Evolutionary conservation across 2,888 invertebrate species (phyloP), one percentile per base, ranked within the genome.

Genomic region (Saturnia pavonia): DNA sequence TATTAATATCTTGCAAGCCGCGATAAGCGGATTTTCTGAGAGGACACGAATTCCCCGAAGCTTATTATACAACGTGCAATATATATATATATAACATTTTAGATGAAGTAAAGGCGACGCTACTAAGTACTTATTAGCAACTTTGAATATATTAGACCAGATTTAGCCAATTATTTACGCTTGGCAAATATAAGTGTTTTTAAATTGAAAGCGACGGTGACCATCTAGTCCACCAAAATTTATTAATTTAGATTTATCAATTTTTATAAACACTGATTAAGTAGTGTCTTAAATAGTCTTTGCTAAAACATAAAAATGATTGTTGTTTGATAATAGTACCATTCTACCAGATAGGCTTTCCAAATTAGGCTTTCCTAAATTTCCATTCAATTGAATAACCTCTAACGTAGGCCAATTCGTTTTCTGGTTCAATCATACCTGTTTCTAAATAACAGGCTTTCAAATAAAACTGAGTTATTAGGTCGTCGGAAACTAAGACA

Each of bases 21-120:
- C 63, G 69, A 69, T 69, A 65, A 66, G 69, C 48, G 51, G 69
- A 65, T 69, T 66, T 51, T 66, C 65, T 34, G 19, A 48, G 11
- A 22, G 65, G 66, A 66, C 65, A 22, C 11, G 8, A 40, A 65
- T 48, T 65, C 48, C 16, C 65, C 4, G 27, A 3, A 40, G 51
- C 34, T 43, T 40, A 66, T 66, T 69, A 69, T 48, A 51, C n/a
- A 19, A 43, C 34, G 51, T 22, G 48, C 14, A 48, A 63, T 14
- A 1, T 9, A 40, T 16, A 34, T 34, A 69, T n/a, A 19, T 19
- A 34, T 43, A 43, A 43, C 27, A 12, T 7, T 42, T 43, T 40
- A 40, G 65, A 12, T 60, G 25, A 60, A 27, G 14, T 54, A 22
- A 9, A 54, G 22, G 54, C 22, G 54, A n/a, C 2, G 22, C 22